Conservation (phyloP, 2,888 invertebrate species). For the Mongoloraphidia duomilia region DNA sequence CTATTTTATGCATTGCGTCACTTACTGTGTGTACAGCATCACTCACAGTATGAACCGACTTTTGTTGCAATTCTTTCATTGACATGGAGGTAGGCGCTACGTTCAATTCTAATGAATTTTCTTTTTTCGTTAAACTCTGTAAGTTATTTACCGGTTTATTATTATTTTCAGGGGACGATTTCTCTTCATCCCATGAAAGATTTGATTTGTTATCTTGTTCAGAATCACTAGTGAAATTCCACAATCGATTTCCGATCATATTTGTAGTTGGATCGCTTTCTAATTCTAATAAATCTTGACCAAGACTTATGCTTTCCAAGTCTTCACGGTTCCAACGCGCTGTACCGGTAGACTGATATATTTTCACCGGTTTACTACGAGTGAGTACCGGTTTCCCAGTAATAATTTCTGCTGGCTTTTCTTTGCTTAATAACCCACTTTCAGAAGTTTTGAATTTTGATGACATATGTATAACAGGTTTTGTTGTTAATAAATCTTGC, state of each 20-base stretch:
- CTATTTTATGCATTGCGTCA: slow-evolving; percentile 39
- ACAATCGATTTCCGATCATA: slow-evolving; percentile 4
- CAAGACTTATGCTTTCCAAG: slow-evolving; percentile 43
- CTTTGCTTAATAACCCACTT: too few species aligned
- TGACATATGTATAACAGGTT: too few species aligned
- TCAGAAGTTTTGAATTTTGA: too few species aligned
- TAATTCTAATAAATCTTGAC: slow-evolving; percentile 39
- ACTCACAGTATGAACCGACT: slow-evolving; percentile 31
- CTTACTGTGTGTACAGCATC: slow-evolving; percentile 26
- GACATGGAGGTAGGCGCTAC: slow-evolving; percentile 12
- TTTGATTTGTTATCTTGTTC: slow-evolving; percentile 35
- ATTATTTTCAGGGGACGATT: slow-evolving; percentile 12
- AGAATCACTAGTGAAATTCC: slow-evolving; percentile 13
- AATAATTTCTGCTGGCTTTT: too few species aligned
- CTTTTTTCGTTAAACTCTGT: not conserved
- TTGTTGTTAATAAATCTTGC: too few species aligned
- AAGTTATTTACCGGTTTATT: too few species aligned
- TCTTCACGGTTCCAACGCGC: slow-evolving; percentile 22
- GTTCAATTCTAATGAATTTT: slow-evolving; percentile 10
- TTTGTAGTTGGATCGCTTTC: not conserved
- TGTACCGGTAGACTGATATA: not conserved
- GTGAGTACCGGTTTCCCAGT: too few species aligned
- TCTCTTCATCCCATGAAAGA: slow-evolving; percentile 18
- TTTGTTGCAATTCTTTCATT: slow-evolving; percentile 39
- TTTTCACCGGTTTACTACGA: not conserved